These are phyloP conservation scores for Atta colombica DNA, from an alignment of 1,140 invertebrate genomes.

Conservation along the genomic window DNA sequence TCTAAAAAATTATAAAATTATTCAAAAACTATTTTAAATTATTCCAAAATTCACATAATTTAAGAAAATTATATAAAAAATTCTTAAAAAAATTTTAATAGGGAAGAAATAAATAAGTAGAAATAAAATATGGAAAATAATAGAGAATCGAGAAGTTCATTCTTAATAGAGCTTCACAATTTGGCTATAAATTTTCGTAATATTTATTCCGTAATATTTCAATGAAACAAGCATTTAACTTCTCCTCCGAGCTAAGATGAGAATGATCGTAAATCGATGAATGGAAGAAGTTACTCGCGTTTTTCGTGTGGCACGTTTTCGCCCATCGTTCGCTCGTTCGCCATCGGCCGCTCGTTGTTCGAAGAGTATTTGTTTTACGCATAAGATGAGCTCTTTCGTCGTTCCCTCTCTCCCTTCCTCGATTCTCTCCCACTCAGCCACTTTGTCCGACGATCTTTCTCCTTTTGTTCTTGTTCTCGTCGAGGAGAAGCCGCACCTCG, in stretches of 20 bases:
- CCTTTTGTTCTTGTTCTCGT: constrained; percentile 40
- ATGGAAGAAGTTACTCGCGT: constrained; percentile 22
- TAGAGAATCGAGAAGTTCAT: neutral
- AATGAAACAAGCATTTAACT: neutral
- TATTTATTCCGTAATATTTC: neutral
- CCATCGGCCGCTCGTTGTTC: constrained; percentile 46
- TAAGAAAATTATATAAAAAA: too few species aligned
- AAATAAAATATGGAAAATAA: too few species aligned
- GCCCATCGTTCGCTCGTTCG: constrained; percentile 43
- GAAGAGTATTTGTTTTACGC: constrained; percentile 74
- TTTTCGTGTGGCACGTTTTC: constrained; percentile 62
- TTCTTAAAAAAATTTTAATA: too few species aligned
- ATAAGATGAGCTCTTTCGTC: constrained; percentile 61
- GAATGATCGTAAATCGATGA: constrained; percentile 5
- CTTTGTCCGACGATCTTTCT: constrained; percentile 36
- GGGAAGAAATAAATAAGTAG: too few species aligned
- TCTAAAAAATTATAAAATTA: too few species aligned
- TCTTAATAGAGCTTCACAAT: neutral
- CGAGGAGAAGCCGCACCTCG: constrained; percentile 74
- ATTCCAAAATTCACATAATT: too few species aligned
- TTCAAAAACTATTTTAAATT: too few species aligned
- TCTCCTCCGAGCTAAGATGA: neutral
- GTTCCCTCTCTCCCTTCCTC: constrained; percentile 6
- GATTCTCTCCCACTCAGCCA: constrained; percentile 22
- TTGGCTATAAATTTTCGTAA: neutral